These are phyloP conservation scores for Chloropsis cyanopogon DNA, from an alignment of 2,113 vertebrate genomes.

Conservation along the genomic window DNA sequence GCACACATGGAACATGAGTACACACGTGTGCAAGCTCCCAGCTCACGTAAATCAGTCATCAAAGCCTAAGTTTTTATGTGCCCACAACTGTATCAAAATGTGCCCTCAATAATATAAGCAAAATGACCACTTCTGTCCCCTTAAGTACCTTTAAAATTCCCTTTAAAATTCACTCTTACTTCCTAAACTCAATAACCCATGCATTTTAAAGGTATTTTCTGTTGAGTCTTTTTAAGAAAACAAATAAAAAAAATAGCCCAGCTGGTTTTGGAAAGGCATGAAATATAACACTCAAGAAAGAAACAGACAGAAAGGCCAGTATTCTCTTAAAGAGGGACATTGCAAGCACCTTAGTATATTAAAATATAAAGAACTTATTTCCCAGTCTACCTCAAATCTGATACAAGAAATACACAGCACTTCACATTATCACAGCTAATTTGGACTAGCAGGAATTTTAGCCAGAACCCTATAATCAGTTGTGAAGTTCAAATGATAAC, in stretches of 20 bases:
- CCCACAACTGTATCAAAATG: neutral
- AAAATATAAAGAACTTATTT: neutral
- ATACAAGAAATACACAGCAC: neutral
- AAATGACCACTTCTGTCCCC: neutral
- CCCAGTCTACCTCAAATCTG: neutral
- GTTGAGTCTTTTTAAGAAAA: neutral
- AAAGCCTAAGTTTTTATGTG: neutral
- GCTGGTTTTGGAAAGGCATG: neutral
- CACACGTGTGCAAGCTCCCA: neutral
- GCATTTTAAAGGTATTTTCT: neutral
- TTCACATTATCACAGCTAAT: neutral
- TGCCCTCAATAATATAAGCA: neutral
- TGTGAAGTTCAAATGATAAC: neutral
- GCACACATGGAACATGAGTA: neutral
- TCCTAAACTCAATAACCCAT: neutral
- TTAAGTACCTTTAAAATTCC: neutral
- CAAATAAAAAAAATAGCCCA: neutral
- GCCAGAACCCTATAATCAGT: constrained; percentile 41
- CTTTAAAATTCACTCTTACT: neutral
- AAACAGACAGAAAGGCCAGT: neutral
- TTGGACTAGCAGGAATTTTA: constrained; percentile 61
- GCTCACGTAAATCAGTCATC: neutral
- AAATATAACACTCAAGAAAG: neutral
- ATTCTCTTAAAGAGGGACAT: neutral
- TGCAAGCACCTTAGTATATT: neutral